Evolutionary conservation across 2,113 vertebrate genomes (phyloP).

Genomic region (Alligator sinensis): DNA sequence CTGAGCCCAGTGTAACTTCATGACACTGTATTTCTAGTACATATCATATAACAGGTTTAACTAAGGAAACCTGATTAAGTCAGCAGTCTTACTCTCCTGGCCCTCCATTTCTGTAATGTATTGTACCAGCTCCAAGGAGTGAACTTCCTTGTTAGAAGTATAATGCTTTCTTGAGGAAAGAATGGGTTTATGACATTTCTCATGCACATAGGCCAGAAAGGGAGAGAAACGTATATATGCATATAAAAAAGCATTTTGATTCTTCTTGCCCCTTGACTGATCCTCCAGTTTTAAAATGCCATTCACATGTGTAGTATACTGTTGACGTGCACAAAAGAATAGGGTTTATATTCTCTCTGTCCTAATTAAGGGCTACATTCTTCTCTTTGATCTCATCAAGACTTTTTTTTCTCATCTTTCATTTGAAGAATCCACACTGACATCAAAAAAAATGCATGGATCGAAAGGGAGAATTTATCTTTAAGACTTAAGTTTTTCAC

Average conservation of each 20-base stretch:
- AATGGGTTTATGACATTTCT: not conserved
- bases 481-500: slow-evolving; percentile 46
- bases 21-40: rapidly evolving
- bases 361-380: slow-evolving; percentile 71
- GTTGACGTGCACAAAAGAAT: slow-evolving; percentile 59
- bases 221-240: not conserved
- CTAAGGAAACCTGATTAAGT: not conserved
- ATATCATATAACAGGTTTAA: not conserved
- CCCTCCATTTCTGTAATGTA: not conserved
- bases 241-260: slow-evolving; percentile 30
- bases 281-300: slow-evolving; percentile 44
- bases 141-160: not conserved
- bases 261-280: slow-evolving; percentile 24
- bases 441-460: slow-evolving; percentile 48
- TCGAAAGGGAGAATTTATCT: slow-evolving; percentile 63
- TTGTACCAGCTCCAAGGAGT: not conserved
- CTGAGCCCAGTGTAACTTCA: rapidly evolving
- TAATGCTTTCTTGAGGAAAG: not conserved
- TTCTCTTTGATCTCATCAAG: slow-evolving; percentile 67
- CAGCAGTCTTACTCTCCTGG: not conserved
- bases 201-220: not conserved
- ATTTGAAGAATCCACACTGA: slow-evolving; percentile 67
- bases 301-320: slow-evolving; percentile 62
- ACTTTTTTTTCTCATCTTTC: slow-evolving; percentile 65
- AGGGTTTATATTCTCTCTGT: slow-evolving; percentile 64